Conservation (phyloP, 2,888 invertebrate species). For the Malthinus flaveolus region DNA sequence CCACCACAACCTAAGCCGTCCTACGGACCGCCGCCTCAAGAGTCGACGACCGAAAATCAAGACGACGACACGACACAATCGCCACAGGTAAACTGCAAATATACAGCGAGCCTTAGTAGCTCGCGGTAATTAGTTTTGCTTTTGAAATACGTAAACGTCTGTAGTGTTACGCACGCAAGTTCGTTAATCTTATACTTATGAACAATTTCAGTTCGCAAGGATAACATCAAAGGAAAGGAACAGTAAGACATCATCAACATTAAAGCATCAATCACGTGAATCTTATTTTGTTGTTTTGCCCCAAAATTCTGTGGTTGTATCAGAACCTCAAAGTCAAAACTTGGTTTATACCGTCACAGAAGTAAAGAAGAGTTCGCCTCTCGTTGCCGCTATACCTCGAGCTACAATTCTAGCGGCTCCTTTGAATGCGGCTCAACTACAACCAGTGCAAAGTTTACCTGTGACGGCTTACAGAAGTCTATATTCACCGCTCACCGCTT, state of each 20-base stretch:
- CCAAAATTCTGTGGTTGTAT: slow-evolving; percentile 12
- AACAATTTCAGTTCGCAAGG: slow-evolving; percentile 40
- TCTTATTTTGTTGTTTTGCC: slow-evolving; percentile 27
- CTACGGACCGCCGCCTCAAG: slow-evolving; percentile 46
- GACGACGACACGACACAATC: slow-evolving; percentile 23
- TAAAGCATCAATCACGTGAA: slow-evolving; percentile 9
- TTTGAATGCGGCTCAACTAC: slow-evolving; percentile 27
- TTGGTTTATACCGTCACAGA: slow-evolving; percentile 38
- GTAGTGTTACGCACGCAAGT: neutral
- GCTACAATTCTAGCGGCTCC: slow-evolving; percentile 22
- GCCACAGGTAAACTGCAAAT: slow-evolving; percentile 16
- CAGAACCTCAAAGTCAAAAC: slow-evolving; percentile 42
- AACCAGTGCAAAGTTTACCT: slow-evolving; percentile 28
- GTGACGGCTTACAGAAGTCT: slow-evolving; percentile 20
- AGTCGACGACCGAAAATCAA: slow-evolving; percentile 37
- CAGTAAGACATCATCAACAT: slow-evolving; percentile 7
- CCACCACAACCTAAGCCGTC: slow-evolving; percentile 39
- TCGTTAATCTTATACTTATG: slow-evolving; percentile 30
- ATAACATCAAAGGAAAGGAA: slow-evolving; percentile 16
- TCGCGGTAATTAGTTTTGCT: neutral
- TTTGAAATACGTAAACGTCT: neutral
- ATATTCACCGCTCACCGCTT: slow-evolving; percentile 18
- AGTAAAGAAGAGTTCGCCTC: slow-evolving; percentile 31
- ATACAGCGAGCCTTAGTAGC: no score
- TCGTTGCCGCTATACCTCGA: slow-evolving; percentile 32